Percentiles rank a stretch among this genome's conserved stretches.
Evolutionary conservation across 1,140 invertebrate genomes (phyloP).

Genomic region (Hydropsyche tenuis): DNA sequence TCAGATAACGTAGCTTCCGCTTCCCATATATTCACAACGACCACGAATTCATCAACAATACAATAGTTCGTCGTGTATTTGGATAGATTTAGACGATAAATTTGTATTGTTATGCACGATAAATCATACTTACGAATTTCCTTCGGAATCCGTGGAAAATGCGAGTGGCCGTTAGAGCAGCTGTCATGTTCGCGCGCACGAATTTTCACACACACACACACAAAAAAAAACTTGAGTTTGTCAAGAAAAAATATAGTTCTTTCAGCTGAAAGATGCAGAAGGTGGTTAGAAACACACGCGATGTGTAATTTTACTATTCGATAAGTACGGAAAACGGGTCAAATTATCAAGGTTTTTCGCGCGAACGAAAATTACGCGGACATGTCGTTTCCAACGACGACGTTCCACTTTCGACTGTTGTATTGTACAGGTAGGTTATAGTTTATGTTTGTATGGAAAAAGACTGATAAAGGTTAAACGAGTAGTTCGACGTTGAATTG

Average conservation of each 20-base stretch:
- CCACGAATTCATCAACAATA: too few relatives aligned
- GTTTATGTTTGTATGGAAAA: too few relatives aligned
- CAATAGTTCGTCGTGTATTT: too few relatives aligned
- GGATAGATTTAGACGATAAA: too few relatives aligned
- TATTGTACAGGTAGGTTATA: too few relatives aligned
- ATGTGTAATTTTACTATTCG: too few relatives aligned
- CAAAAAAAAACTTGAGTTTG: neutral
- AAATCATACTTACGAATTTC: slow-evolving; percentile 47
- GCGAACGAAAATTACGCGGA: neutral
- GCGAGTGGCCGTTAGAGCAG: slow-evolving; percentile 40
- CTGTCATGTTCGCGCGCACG: slow-evolving; percentile 26
- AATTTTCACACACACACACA: neutral
- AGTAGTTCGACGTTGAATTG: too few relatives aligned
- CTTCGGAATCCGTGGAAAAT: slow-evolving; percentile 45
- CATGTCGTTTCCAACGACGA: neutral
- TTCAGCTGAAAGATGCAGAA: neutral
- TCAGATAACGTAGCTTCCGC: too few relatives aligned
- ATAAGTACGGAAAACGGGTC: neutral
- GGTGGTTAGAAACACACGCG: too few relatives aligned
- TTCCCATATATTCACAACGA: too few relatives aligned
- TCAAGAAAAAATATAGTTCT: neutral
- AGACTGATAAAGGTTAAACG: too few relatives aligned
- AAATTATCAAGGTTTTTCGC: slow-evolving; percentile 8
- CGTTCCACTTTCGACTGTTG: neutral
- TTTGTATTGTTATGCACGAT: too few relatives aligned